A percentile compares a stretch with the other conserved stretches of the same genome.
Evolutionary conservation across 2,113 vertebrate genomes (phyloP).

Genomic region (Pterocles gutturalis): DNA sequence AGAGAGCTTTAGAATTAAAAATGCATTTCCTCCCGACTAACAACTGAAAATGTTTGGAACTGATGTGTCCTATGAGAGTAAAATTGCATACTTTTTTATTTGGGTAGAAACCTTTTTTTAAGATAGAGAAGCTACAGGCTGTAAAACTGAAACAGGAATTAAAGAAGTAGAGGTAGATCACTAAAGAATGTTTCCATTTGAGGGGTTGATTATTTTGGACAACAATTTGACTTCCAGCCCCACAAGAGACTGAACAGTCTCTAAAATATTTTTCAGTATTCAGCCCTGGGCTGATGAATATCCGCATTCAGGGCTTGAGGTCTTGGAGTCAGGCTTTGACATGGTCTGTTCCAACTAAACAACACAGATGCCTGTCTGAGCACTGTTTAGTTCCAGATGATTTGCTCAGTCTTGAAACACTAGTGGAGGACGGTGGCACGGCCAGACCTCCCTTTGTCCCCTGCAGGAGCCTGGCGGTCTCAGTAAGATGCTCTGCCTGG

Average conservation of each 20-base stretch:
- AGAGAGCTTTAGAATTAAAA: conserved; percentile 6
- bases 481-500: not conserved
- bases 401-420: not conserved
- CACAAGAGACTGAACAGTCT: not conserved
- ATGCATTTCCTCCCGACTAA: not conserved
- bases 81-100: not conserved
- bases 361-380: not conserved
- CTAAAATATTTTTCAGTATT: not conserved
- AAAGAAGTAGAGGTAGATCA: not conserved
- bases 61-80: not conserved
- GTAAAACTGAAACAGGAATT: not conserved
- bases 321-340: not conserved
- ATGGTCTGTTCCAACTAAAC: not conserved
- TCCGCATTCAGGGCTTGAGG: not conserved
- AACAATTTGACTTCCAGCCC: not conserved
- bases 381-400: not conserved
- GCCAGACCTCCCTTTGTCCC: not conserved
- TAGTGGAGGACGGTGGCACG: not conserved
- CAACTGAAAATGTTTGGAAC: not conserved
- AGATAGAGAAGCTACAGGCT: not conserved
- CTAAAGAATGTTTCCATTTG: not conserved
- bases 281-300: not conserved
- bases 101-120: not conserved
- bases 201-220: not conserved
- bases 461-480: not conserved